These are phyloP conservation scores for Nomada goodeniana DNA, from an alignment of 2,888 invertebrate species.

Conservation along the genomic window DNA sequence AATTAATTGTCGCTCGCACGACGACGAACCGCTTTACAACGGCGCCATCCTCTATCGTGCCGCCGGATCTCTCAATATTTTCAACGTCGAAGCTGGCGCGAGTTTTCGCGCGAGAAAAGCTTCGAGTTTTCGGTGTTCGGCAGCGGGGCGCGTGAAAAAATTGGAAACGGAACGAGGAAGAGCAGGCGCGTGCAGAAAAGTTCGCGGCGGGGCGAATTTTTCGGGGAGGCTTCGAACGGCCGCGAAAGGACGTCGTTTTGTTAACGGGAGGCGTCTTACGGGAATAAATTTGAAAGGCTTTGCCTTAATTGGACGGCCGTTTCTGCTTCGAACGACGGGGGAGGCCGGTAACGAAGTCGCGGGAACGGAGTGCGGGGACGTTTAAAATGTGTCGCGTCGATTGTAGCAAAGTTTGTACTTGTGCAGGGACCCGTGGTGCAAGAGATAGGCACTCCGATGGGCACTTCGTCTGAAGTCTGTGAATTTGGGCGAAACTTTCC, in stretches of 20 bases:
- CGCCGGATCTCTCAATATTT: conserved; percentile 66
- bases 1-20: conserved; percentile 74
- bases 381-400: conserved; percentile 54
- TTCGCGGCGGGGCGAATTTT: conserved; percentile 20
- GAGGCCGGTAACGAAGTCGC: conserved; percentile 4
- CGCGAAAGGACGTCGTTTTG: background rate
- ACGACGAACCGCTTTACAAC: conserved; percentile 53
- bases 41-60: conserved; percentile 34
- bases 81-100: conserved; percentile 44
- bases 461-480: conserved; percentile 17
- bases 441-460: conserved; percentile 10
- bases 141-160: no score
- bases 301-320: conserved; percentile 38
- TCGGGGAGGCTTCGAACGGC: background rate
- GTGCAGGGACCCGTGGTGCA: conserved; percentile 23
- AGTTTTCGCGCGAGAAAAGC: no score
- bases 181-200: conserved; percentile 15
- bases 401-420: conserved; percentile 39
- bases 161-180: conserved; percentile 41
- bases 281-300: conserved; percentile 28
- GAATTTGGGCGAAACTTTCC: background rate
- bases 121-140: no score
- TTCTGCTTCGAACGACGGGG: background rate
- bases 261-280: conserved; percentile 2
- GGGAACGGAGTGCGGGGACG: conserved; percentile 8